A percentile compares a stretch with the other conserved stretches of the same genome.
Conservation (phyloP, 2,113 vertebrate genomes). For the Toxotes chatareus region DNA sequence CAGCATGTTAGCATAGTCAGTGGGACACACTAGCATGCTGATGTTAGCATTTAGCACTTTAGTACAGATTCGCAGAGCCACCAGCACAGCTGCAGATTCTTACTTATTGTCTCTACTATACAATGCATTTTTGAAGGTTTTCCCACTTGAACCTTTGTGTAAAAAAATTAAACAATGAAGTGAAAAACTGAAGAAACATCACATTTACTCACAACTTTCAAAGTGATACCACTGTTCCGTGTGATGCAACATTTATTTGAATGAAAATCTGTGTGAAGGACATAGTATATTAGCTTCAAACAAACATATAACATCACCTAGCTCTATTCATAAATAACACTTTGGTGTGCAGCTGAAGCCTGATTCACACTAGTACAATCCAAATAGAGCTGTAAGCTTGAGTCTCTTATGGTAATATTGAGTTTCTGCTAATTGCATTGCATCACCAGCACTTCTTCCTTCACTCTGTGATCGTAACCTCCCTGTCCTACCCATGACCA, state of each 20-base stretch:
- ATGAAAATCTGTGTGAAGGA: no score
- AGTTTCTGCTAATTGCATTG: conserved; percentile 26
- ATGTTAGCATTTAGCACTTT: neutral
- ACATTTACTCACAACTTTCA: neutral
- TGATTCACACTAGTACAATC: neutral
- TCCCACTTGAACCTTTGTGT: neutral
- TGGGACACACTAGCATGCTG: neutral
- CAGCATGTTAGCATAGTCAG: no score
- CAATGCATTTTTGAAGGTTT: neutral
- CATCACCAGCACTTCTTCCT: neutral
- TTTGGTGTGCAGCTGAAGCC: neutral
- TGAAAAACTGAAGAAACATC: neutral
- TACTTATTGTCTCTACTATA: neutral
- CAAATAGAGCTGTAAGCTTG: neutral
- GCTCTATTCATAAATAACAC: neutral
- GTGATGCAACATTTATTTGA: no score
- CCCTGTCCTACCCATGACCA: conserved; percentile 14
- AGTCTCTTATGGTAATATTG: neutral
- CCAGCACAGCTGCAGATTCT: no score
- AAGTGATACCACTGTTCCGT: no score
- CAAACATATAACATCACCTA: no score
- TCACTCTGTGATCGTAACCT: conserved; percentile 6
- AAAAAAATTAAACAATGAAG: neutral
- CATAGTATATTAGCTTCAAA: no score
- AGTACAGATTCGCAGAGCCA: no score